These are phyloP conservation scores for Regulus satrapa DNA, from an alignment of 2,113 vertebrate species.

Conservation along the genomic window DNA sequence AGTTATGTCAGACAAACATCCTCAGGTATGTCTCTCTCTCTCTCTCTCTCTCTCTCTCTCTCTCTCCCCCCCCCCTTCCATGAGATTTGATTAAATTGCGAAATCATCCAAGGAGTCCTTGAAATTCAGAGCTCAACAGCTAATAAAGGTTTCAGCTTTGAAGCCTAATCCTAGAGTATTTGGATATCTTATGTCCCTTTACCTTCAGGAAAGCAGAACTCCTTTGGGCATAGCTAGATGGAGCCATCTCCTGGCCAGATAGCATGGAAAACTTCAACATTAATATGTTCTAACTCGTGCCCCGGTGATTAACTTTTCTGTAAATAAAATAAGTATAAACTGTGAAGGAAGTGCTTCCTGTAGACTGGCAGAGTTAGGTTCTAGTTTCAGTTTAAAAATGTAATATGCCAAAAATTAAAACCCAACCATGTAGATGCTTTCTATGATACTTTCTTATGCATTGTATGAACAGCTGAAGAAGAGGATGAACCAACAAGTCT, in stretches of 20 bases:
- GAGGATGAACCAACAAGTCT: accelerated
- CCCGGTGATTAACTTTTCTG: background rate
- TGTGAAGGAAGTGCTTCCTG: background rate
- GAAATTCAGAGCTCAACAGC: background rate
- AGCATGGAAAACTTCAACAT: background rate
- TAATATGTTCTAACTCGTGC: background rate
- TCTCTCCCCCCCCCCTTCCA: too few relatives aligned
- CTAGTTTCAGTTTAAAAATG: background rate
- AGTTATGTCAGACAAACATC: background rate
- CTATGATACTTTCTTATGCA: background rate
- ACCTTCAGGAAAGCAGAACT: background rate
- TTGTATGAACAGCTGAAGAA: background rate
- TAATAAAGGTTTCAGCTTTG: background rate
- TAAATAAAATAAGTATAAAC: background rate
- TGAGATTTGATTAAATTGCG: background rate
- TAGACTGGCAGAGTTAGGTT: background rate
- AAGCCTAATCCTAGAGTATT: background rate
- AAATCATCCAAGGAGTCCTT: background rate
- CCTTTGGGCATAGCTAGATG: constrained; percentile 3
- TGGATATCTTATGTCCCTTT: background rate
- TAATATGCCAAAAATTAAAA: background rate
- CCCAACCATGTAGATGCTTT: background rate
- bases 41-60: background rate
- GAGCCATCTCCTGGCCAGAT: constrained; percentile 55
- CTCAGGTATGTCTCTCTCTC: background rate